Evolutionary conservation across 2,888 invertebrate genomes (phyloP).

Genomic region (Drosophila mayaguana): DNA sequence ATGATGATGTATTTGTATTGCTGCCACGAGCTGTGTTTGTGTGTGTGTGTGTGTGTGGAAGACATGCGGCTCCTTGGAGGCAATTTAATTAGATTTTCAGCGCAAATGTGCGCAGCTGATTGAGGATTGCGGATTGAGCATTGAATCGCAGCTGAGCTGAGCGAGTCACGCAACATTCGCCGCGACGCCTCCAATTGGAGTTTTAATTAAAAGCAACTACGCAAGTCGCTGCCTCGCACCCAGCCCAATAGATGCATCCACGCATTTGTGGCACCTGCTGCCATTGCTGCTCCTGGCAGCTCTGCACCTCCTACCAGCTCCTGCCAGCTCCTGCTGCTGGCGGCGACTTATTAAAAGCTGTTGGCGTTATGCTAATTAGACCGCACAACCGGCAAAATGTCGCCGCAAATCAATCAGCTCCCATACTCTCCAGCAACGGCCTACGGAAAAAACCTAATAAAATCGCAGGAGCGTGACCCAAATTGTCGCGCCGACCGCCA

Average conservation of each 20-base stretch:
- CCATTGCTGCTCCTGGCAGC: background rate
- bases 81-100: constrained; percentile 74
- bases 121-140: constrained; percentile 46
- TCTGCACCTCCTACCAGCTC: no score
- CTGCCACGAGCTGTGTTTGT: background rate
- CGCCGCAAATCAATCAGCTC: constrained; percentile 69
- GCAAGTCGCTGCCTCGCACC: constrained; percentile 22
- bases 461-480: constrained; percentile 22
- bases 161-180: constrained; percentile 28
- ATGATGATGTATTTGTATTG: background rate
- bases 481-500: constrained; percentile 46
- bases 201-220: constrained; percentile 82
- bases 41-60: background rate
- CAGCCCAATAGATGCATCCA: constrained; percentile 31
- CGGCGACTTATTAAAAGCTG: constrained; percentile 66
- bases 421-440: background rate
- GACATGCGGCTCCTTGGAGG: constrained; percentile 19
- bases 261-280: constrained; percentile 62
- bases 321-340: background rate
- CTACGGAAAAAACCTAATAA: constrained; percentile 10
- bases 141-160: constrained; percentile 54
- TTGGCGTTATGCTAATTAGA: constrained; percentile 71
- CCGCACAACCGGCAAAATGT: constrained; percentile 41
- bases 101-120: constrained; percentile 62
- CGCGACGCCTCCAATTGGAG: constrained; percentile 63